These are phyloP conservation scores for Marronus borbonicus DNA, from an alignment of 2,888 invertebrate species.

Conservation along the genomic window DNA sequence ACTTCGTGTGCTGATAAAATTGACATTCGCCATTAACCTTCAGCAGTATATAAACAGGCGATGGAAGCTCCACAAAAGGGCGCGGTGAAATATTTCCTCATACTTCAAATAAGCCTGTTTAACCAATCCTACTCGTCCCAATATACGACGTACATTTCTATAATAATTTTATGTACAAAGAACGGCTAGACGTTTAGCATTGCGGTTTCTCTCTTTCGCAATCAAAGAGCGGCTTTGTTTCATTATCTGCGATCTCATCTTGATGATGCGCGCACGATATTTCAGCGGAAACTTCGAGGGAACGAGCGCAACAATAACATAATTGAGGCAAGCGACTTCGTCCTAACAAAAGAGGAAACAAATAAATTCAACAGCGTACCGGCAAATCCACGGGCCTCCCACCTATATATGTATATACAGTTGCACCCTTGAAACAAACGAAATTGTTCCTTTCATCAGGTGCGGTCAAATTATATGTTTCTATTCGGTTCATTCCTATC, in stretches of 20 bases:
- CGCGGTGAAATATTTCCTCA: too few species aligned
- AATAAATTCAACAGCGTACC: conserved; percentile 7
- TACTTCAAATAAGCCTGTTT: too few species aligned
- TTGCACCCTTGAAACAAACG: conserved; percentile 1
- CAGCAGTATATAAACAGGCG: too few species aligned
- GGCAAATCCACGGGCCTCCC: not conserved
- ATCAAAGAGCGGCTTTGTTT: conserved; percentile 39
- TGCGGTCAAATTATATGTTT: conserved; percentile 23
- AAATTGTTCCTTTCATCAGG: conserved; percentile 18
- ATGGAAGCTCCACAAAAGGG: too few species aligned
- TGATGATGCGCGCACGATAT: conserved; percentile 1
- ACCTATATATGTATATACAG: not conserved
- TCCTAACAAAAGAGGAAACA: conserved; percentile 23
- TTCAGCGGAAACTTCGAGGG: not conserved
- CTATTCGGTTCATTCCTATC: not conserved
- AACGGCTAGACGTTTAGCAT: conserved; percentile 11
- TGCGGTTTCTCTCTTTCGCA: conserved; percentile 28
- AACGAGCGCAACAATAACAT: conserved; percentile 31
- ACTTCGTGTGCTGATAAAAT: too few species aligned
- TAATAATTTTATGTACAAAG: conserved; percentile 2
- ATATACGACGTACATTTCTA: too few species aligned
- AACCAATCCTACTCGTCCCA: too few species aligned
- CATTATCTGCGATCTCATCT: conserved; percentile 31
- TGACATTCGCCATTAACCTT: too few species aligned
- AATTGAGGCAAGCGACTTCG: conserved; percentile 30